Conservation (phyloP, 2,113 vertebrate species). For the Cavia porcellus region DNA sequence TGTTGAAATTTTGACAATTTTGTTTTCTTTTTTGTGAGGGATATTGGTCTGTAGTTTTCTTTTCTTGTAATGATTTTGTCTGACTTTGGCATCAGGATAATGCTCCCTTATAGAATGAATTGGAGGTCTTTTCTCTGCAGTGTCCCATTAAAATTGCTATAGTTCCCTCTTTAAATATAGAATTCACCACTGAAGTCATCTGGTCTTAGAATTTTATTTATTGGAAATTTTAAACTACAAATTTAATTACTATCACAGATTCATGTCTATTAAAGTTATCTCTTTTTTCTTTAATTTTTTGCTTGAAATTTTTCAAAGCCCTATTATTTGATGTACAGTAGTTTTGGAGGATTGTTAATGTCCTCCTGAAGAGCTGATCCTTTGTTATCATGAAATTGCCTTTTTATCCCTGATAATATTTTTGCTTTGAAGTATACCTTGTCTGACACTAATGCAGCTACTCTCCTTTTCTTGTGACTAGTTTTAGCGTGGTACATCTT, state of each 20-base stretch:
- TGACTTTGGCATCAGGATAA: not conserved
- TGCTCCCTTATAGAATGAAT: not conserved
- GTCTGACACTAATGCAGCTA: not conserved
- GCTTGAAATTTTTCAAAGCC: not conserved
- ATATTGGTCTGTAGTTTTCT: not conserved
- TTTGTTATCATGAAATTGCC: constrained; percentile 10
- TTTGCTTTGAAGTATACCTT: constrained; percentile 13
- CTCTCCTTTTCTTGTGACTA: constrained; percentile 28
- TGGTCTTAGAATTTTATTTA: constrained; percentile 3
- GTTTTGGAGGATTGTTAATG: not conserved
- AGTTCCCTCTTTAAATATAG: not conserved
- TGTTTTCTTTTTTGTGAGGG: not conserved
- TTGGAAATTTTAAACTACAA: constrained; percentile 5
- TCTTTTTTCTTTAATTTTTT: constrained; percentile 42
- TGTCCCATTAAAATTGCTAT: not conserved
- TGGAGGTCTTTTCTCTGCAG: not conserved
- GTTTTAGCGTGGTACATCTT: not conserved
- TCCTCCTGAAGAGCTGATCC: not conserved
- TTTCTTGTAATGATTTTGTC: not conserved
- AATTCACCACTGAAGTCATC: not conserved
- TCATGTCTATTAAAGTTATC: not conserved
- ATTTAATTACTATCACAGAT: constrained; percentile 39
- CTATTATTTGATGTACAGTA: not conserved
- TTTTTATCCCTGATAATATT: not conserved
- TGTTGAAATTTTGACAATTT: constrained; percentile 2